Conservation (phyloP, 2,888 invertebrate species). For the Aphidoletes aphidimyza region DNA sequence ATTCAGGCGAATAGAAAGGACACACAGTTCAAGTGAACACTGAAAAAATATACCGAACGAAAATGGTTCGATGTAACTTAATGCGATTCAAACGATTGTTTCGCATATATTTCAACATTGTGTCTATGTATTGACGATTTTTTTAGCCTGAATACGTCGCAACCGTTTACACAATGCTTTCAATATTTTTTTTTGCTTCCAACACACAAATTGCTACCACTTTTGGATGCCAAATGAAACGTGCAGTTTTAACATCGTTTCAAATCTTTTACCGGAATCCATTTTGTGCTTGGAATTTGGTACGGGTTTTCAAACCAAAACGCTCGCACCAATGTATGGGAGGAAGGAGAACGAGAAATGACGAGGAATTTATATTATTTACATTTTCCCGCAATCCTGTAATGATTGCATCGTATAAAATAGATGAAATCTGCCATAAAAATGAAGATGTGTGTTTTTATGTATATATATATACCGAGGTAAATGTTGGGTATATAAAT, state of each 20-base stretch:
- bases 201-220: slow-evolving; percentile 52
- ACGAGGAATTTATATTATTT: slow-evolving; percentile 53
- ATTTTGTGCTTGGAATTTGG: slow-evolving; percentile 47
- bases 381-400: slow-evolving; percentile 56
- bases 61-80: slow-evolving; percentile 43
- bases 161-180: not conserved
- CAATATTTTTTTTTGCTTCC: too few relatives aligned
- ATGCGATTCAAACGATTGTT: slow-evolving; percentile 10
- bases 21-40: not conserved
- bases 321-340: not conserved
- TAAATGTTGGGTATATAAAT: not conserved
- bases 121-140: not conserved
- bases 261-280: slow-evolving; percentile 45
- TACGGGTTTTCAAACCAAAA: not conserved
- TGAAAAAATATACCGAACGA: too few relatives aligned
- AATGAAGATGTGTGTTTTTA: slow-evolving; percentile 37
- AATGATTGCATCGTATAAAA: slow-evolving; percentile 55
- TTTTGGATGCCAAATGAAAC: slow-evolving; percentile 43
- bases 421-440: slow-evolving; percentile 56
- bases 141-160: not conserved
- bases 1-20: not conserved
- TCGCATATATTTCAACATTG: not conserved
- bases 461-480: not conserved
- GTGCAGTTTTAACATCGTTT: slow-evolving; percentile 33
- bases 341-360: not conserved